Percentiles rank a stretch among this genome's conserved stretches.
phyloP scores from a whole-genome alignment of 1,140 invertebrate species.

The Sitodiplosis mosellana region DNA sequence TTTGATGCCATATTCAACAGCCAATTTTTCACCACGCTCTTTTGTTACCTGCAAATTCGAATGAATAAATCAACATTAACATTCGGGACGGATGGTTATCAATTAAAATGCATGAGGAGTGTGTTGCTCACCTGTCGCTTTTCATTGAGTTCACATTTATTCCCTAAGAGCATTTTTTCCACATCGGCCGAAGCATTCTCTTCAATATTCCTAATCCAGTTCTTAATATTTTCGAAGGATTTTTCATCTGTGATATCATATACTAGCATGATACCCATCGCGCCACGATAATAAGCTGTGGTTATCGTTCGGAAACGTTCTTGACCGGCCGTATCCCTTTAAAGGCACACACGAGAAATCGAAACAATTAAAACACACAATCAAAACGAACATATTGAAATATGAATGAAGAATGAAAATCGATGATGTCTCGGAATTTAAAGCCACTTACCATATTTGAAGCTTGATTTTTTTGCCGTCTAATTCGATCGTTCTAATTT shows the following conservation, averaged over 20 bases:
- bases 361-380: slow-evolving; percentile 3
- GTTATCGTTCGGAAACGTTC: slow-evolving; percentile 95
- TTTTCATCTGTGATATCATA: slow-evolving; percentile 98
- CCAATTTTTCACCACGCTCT: slow-evolving; percentile 55
- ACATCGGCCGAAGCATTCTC: slow-evolving; percentile 89
- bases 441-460: slow-evolving; percentile 82
- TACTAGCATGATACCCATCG: slow-evolving; percentile 98
- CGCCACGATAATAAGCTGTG: slow-evolving; percentile 93
- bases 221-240: slow-evolving; percentile 97
- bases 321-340: slow-evolving; percentile 90
- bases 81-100: slow-evolving; percentile 14
- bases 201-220: slow-evolving; percentile 97
- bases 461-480: slow-evolving; percentile 97
- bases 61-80: neutral
- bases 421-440: neutral
- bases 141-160: slow-evolving; percentile 86
- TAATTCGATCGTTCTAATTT: slow-evolving; percentile 95
- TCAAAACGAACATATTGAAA: slow-evolving; percentile 1
- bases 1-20: slow-evolving; percentile 78
- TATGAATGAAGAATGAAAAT: neutral
- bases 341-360: no score
- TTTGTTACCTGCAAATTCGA: slow-evolving; percentile 33
- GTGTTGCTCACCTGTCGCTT: slow-evolving; percentile 56
- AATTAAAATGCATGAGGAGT: slow-evolving; percentile 40
- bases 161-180: slow-evolving; percentile 87